Conservation (phyloP, 2,797 vertebrate genomes). For the Xerus rutilus region DNA sequence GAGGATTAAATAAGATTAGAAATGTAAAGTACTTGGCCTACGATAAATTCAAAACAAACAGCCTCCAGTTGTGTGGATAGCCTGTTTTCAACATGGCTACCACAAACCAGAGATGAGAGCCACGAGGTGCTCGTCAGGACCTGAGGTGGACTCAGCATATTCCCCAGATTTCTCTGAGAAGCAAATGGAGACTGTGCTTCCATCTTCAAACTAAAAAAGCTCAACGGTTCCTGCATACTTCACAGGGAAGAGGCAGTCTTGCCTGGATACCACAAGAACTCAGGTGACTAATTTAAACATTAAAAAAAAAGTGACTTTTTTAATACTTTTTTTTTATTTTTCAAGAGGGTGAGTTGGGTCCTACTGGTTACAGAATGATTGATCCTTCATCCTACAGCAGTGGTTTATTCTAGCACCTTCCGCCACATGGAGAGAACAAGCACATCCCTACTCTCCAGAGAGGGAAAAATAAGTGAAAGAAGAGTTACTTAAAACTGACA, state of each 20-base stretch:
- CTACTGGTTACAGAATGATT: background rate
- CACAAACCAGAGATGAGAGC: background rate
- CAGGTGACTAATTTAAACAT: background rate
- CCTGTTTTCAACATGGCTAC: background rate
- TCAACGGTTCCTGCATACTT: background rate
- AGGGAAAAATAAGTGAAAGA: background rate
- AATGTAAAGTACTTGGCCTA: background rate
- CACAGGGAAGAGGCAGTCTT: background rate
- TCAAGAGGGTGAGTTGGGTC: background rate
- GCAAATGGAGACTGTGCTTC: background rate
- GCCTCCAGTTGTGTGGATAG: background rate
- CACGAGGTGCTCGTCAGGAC: rapidly evolving
- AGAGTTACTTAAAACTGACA: background rate
- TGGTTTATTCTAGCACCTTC: background rate
- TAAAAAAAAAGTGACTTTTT: background rate
- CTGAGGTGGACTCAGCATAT: no score
- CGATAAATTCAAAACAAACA: background rate
- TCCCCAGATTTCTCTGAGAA: background rate
- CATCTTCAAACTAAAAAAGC: background rate
- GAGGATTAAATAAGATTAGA: conserved; percentile 5
- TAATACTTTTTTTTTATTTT: no score
- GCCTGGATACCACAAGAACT: background rate
- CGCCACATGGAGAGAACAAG: background rate
- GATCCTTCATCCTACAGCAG: background rate
- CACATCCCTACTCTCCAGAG: background rate